A percentile compares a stretch with the other conserved stretches of the same genome.
These are phyloP conservation scores for Pagrus major DNA, from an alignment of 2,113 vertebrate genomes.

Conservation along the genomic window DNA sequence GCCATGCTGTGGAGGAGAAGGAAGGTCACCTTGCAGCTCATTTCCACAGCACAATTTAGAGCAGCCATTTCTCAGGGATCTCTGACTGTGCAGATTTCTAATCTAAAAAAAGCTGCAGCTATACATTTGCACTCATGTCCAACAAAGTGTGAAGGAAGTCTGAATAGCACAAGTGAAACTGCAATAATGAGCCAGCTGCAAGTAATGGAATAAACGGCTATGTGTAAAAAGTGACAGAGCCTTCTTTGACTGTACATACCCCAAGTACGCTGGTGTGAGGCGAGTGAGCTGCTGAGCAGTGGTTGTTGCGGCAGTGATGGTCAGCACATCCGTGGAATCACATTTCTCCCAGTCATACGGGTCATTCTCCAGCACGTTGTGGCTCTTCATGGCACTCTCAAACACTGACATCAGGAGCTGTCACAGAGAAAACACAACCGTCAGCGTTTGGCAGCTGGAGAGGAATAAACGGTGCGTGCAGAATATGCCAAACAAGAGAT, in stretches of 20 bases:
- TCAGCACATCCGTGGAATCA: slow-evolving; percentile 91
- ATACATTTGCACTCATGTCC: not conserved
- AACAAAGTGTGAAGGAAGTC: slow-evolving; percentile 22
- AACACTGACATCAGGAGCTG: slow-evolving; percentile 96
- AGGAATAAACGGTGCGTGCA: slow-evolving; percentile 1
- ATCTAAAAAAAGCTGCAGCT: slow-evolving; percentile 48
- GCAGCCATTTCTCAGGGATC: slow-evolving; percentile 58
- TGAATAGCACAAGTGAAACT: not conserved
- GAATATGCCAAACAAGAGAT: slow-evolving; percentile 12
- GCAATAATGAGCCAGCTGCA: not conserved
- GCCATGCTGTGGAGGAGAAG: slow-evolving; percentile 90
- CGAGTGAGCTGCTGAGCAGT: slow-evolving; percentile 96
- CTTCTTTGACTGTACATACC: slow-evolving; percentile 80
- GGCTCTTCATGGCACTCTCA: slow-evolving; percentile 94
- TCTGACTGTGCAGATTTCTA: slow-evolving; percentile 52
- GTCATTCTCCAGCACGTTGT: slow-evolving; percentile 93
- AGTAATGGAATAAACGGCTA: not conserved
- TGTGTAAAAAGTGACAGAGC: not conserved
- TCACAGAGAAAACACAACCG: slow-evolving; percentile 34
- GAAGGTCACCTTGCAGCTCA: slow-evolving; percentile 62
- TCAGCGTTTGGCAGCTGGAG: slow-evolving; percentile 37
- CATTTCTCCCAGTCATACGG: slow-evolving; percentile 98
- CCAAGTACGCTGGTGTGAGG: slow-evolving; percentile 94
- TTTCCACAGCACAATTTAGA: slow-evolving; percentile 56
- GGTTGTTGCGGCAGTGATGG: slow-evolving; percentile 88